Percentiles rank a stretch among this genome's conserved stretches.
phyloP scores from a whole-genome alignment of 2,888 invertebrate species.

The Aphidius colemani region DNA sequence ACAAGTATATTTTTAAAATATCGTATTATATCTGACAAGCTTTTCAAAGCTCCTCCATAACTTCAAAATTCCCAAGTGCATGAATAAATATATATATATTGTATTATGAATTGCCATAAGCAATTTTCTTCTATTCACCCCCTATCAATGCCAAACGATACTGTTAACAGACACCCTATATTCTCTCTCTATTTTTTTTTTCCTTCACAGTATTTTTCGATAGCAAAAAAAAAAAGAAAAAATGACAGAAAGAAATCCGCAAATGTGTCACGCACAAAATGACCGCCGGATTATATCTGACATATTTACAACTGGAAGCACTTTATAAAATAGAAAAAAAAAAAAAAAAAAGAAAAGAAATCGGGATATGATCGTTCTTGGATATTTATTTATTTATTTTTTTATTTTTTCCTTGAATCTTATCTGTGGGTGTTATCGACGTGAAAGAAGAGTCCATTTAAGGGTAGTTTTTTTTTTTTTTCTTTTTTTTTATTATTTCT shows the following conservation, averaged over 20 bases:
- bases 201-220: background rate
- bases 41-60: conserved; percentile 28
- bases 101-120: background rate
- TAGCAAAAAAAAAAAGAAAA: background rate
- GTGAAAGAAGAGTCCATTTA: conserved; percentile 8
- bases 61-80: conserved; percentile 20
- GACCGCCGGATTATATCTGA: conserved; percentile 2
- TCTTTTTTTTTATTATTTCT: background rate
- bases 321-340: background rate
- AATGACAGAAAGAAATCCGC: background rate
- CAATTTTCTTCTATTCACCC: background rate
- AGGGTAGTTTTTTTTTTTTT: conserved; percentile 8
- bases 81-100: background rate
- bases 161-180: background rate
- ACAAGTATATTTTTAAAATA: conserved; percentile 30
- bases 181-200: background rate
- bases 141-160: conserved; percentile 10
- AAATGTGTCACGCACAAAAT: conserved; percentile 9
- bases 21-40: conserved; percentile 47
- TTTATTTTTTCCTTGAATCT: conserved; percentile 20
- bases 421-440: conserved; percentile 18
- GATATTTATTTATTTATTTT: conserved; percentile 4
- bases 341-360: background rate
- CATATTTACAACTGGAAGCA: conserved; percentile 21
- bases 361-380: conserved; percentile 2